These are phyloP conservation scores for Spinus olivaceus DNA, from an alignment of 2,797 vertebrate genomes.

Conservation along the genomic window DNA sequence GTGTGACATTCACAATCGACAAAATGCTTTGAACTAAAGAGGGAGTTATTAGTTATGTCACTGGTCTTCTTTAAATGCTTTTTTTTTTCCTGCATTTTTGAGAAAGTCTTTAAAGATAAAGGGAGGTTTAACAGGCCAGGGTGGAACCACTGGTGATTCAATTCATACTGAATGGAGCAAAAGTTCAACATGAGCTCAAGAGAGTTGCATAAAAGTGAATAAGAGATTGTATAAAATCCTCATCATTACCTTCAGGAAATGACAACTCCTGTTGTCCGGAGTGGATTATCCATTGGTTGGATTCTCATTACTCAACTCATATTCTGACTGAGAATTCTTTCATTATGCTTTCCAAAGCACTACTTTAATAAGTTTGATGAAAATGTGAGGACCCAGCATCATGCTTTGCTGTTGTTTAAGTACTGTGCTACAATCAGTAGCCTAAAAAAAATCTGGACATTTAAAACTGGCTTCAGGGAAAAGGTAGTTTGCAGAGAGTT, in stretches of 20 bases:
- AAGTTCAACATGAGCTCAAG: neutral
- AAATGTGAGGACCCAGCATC: neutral
- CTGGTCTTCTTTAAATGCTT: neutral
- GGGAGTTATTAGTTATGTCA: neutral
- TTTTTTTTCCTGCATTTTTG: conserved; percentile 12
- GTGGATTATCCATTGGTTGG: neutral
- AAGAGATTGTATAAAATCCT: neutral
- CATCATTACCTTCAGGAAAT: neutral
- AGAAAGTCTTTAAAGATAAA: neutral
- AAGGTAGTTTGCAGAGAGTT: neutral
- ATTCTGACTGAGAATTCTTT: neutral
- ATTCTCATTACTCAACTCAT: neutral
- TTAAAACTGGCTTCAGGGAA: neutral
- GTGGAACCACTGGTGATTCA: neutral
- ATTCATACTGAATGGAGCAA: neutral
- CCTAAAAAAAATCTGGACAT: neutral
- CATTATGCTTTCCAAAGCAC: neutral
- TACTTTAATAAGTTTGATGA: neutral
- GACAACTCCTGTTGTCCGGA: neutral
- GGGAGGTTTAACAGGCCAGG: neutral
- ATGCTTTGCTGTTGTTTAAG: neutral
- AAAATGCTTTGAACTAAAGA: neutral
- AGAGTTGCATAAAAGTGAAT: neutral
- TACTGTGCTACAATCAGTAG: neutral
- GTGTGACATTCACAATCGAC: neutral